Conservation (phyloP, 2,888 invertebrate genomes). For the Limenitis arthemis region DNA sequence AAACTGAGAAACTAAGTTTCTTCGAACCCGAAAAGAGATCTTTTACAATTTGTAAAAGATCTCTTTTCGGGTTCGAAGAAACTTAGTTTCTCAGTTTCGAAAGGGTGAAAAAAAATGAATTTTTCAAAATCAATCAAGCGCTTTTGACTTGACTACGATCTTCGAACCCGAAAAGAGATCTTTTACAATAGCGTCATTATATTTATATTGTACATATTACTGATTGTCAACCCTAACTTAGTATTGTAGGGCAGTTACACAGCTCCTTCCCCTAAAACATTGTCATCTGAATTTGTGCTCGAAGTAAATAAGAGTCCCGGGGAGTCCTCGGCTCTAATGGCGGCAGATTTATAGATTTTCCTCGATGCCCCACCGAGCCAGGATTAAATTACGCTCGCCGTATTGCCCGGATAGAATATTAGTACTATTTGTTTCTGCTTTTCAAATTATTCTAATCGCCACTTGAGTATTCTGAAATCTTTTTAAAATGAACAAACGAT, state of each 20-base stretch:
- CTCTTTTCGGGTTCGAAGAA: too few species aligned
- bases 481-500: slow-evolving; percentile 20
- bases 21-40: too few species aligned
- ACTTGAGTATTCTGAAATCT: background rate
- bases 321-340: slow-evolving; percentile 65
- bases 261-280: slow-evolving; percentile 71
- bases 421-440: slow-evolving; percentile 63
- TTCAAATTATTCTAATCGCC: slow-evolving; percentile 50
- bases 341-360: slow-evolving; percentile 73
- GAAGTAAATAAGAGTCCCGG: slow-evolving; percentile 71
- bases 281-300: slow-evolving; percentile 73
- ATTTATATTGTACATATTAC: too few species aligned
- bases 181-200: too few species aligned
- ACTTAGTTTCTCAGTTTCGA: too few species aligned
- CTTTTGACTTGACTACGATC: too few species aligned
- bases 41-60: too few species aligned
- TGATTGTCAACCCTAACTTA: slow-evolving; percentile 44
- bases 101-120: too few species aligned
- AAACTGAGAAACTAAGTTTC: too few species aligned
- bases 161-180: too few species aligned
- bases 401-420: slow-evolving; percentile 67
- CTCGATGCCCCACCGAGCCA: slow-evolving; percentile 62
- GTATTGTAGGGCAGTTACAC: slow-evolving; percentile 55
- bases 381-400: slow-evolving; percentile 69
- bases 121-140: too few species aligned